These are phyloP conservation scores for Asobara japonica DNA, from an alignment of 1,140 invertebrate genomes.

Conservation along the genomic window DNA sequence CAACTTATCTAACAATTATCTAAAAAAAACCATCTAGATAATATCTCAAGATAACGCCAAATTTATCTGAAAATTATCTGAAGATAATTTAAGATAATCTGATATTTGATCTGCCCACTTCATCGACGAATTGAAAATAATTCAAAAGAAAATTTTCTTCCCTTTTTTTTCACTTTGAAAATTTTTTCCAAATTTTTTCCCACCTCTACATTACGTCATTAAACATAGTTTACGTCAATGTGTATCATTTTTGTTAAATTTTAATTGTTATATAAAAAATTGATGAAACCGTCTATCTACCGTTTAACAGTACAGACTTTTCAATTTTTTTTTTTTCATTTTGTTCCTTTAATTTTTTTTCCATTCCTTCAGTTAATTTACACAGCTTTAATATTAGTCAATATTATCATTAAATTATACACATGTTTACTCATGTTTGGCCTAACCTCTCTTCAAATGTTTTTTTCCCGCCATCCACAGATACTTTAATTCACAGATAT, in stretches of 20 bases:
- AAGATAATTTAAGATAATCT: no score
- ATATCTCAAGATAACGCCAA: no score
- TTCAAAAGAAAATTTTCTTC: not conserved
- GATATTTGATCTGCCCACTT: no score
- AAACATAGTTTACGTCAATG: constrained; percentile 7
- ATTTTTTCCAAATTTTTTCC: not conserved
- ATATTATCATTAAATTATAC: not conserved
- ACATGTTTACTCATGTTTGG: not conserved
- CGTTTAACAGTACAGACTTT: constrained; percentile 48
- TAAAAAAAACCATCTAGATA: no score
- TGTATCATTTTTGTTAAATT: constrained; percentile 19
- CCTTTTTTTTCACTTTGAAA: not conserved
- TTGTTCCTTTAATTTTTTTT: constrained; percentile 26
- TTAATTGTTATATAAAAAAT: constrained; percentile 53
- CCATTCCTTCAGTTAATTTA: constrained; percentile 30
- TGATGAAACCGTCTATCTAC: constrained; percentile 53
- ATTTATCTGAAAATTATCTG: no score
- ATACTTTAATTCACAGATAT: not conserved
- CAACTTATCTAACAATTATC: no score
- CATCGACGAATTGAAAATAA: not conserved
- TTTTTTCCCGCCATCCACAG: not conserved
- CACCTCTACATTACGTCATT: constrained; percentile 20
- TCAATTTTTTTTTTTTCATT: constrained; percentile 14
- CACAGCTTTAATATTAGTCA: constrained; percentile 29
- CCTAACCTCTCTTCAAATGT: not conserved